Conservation (phyloP, 35 echinoderm and acorn worm genomes). For the Stichopus chloronotus region DNA sequence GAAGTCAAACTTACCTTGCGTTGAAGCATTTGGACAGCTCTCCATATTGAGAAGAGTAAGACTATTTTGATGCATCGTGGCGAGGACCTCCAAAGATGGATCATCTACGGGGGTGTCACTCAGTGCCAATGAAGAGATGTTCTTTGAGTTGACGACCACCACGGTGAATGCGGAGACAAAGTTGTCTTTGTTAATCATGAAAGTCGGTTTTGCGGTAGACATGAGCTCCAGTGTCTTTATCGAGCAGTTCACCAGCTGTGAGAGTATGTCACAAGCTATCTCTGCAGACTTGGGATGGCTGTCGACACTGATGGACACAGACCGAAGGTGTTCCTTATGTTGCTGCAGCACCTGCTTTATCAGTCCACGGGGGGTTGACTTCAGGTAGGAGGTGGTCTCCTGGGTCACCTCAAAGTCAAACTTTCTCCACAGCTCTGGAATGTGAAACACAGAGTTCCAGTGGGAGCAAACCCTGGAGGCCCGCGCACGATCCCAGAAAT, state of each 20-base stretch:
- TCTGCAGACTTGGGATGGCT: constrained; percentile 70
- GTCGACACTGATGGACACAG: constrained; percentile 83
- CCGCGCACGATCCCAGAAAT: constrained; percentile 65
- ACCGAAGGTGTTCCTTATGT: constrained; percentile 72
- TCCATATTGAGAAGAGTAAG: constrained; percentile 76
- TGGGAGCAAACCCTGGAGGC: constrained; percentile 67
- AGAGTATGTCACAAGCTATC: constrained; percentile 78
- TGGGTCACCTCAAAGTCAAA: constrained; percentile 90
- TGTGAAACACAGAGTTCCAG: constrained; percentile 76
- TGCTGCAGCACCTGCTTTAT: constrained; percentile 68
- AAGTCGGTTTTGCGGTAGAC: constrained; percentile 75
- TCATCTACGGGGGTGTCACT: constrained; percentile 89
- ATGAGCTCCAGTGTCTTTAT: constrained; percentile 84
- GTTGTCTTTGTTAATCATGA: constrained; percentile 67
- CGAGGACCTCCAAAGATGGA: constrained; percentile 69
- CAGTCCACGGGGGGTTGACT: constrained; percentile 71
- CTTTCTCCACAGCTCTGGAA: constrained; percentile 77
- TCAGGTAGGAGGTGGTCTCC: constrained; percentile 75
- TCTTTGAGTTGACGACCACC: constrained; percentile 71
- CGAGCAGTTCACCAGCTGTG: constrained; percentile 75
- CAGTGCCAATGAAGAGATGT: constrained; percentile 68
- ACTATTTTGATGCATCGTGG: constrained; percentile 61
- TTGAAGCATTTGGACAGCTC: constrained; percentile 77
- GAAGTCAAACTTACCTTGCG: constrained; percentile 55
- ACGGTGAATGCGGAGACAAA: constrained; percentile 72